Evolutionary conservation across 2,888 invertebrate genomes (phyloP).

Genomic region (Sesia bembeciformis): DNA sequence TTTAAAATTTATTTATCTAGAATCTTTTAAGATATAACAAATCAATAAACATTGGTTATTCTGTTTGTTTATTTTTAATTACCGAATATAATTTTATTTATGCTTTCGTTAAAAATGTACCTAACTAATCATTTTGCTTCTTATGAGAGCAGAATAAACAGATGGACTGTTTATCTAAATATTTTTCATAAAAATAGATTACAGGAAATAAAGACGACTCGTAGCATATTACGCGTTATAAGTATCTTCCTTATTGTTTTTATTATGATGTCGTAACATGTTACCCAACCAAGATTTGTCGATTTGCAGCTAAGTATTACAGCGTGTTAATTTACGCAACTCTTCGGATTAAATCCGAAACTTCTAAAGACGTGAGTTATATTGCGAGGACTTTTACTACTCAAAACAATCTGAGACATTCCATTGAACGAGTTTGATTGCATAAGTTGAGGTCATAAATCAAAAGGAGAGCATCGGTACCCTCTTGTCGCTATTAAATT

Average conservation of each 20-base stretch:
- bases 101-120: too few species aligned
- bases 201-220: too few species aligned
- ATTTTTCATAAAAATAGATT: too few species aligned
- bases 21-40: too few species aligned
- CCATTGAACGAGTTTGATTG: conserved; percentile 27
- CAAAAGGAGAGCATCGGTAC: conserved; percentile 49
- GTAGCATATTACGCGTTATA: not conserved
- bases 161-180: too few species aligned
- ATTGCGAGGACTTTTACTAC: not conserved
- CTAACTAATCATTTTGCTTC: too few species aligned
- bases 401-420: conserved; percentile 15
- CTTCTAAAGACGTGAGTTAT: not conserved
- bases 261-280: not conserved
- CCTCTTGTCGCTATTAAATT: conserved; percentile 54
- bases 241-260: not conserved
- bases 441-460: conserved; percentile 45
- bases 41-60: too few species aligned
- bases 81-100: too few species aligned
- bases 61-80: too few species aligned
- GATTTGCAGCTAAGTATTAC: not conserved
- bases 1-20: too few species aligned
- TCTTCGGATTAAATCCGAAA: too few species aligned
- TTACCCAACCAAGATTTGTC: not conserved
- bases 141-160: too few species aligned
- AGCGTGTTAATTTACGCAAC: not conserved